Base-by-base conservation (phyloP, 2,113 vertebrate genomes). In the Patagioenas fasciata region DNA sequence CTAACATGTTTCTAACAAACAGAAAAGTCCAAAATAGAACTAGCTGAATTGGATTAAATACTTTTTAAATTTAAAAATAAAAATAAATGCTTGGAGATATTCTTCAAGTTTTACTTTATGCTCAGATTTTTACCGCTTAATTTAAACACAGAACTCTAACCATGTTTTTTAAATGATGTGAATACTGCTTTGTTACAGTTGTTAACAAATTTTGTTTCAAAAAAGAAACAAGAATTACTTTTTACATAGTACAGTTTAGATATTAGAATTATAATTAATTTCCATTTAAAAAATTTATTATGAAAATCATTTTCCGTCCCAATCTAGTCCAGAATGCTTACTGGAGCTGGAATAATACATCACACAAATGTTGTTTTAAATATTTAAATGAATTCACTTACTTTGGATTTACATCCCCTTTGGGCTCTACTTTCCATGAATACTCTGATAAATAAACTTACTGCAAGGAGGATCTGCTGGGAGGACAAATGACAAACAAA, bases 401-500 rank as follows among this genome's bases (percentile, higher is more conserved):
- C 64, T 95, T 92, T 84, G 90, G 85, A 92, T 94, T 94, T 96
- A 95, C 90, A 95, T 91, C 61, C 88, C 92, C 92, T 96, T 95
- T 96, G 95, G 95, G 92, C 57, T 93, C 90, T 89, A 75, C 85
- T 87, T 92, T 95, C 85, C 61, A 89, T 84, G 80, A 95, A 91
- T 87, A 89, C n/a, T 64, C 71, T 94, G 90, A 84, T 90, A 94
- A 96, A 96, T 78, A 94, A 91, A 93, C 57, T 91, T 94, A 88
- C 60, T 73, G 65, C 56, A 85, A 94, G 82, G 9, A 88, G 3
- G 28, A 91, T 96, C 92, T 94, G 38, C 60, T 91, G 90, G 92
- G 93, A 97, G 74, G 67, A 90, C 64, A 96, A 96, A 96, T 96
- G 96, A 96, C 90, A 93, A 95, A 96, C 85, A 94, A 96, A 94